phyloP scores from a whole-genome alignment of 30 jellyfish, hydroid and myxozoan genomes.

The Aurelia coerulea region DNA sequence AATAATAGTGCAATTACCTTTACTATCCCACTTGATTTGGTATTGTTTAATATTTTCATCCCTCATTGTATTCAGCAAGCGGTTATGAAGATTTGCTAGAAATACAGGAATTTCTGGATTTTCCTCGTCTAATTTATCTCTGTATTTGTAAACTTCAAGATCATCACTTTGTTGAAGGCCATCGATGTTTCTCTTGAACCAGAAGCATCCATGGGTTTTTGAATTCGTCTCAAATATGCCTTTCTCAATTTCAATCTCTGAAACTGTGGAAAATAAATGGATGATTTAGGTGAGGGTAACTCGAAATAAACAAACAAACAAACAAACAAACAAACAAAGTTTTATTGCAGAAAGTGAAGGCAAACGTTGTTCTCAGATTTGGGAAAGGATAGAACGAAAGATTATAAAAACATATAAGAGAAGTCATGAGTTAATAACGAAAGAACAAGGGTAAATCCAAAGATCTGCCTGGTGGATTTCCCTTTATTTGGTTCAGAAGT shows the following conservation, averaged over 20 bases:
- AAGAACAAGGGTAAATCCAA: too few species aligned
- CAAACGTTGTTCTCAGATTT: too few species aligned
- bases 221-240: slow-evolving; percentile 53
- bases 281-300: too few species aligned
- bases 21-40: slow-evolving; percentile 35
- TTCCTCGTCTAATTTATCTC: slow-evolving; percentile 38
- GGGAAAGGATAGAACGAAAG: too few species aligned
- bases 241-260: slow-evolving; percentile 58
- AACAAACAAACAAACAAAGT: too few species aligned
- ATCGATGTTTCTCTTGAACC: slow-evolving; percentile 65
- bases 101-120: neutral
- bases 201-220: slow-evolving; percentile 22
- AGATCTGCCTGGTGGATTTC: too few species aligned
- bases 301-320: too few species aligned
- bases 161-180: slow-evolving; percentile 27
- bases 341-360: too few species aligned
- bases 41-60: slow-evolving; percentile 28
- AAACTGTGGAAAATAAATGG: slow-evolving; percentile 6
- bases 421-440: too few species aligned
- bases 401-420: too few species aligned
- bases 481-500: too few species aligned
- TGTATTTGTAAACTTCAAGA: slow-evolving; percentile 37
- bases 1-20: slow-evolving; percentile 7
- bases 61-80: slow-evolving; percentile 41
- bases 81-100: slow-evolving; percentile 52